Evolutionary conservation across 1,140 invertebrate genomes (phyloP).

Genomic region (Adelges cooleyi): DNA sequence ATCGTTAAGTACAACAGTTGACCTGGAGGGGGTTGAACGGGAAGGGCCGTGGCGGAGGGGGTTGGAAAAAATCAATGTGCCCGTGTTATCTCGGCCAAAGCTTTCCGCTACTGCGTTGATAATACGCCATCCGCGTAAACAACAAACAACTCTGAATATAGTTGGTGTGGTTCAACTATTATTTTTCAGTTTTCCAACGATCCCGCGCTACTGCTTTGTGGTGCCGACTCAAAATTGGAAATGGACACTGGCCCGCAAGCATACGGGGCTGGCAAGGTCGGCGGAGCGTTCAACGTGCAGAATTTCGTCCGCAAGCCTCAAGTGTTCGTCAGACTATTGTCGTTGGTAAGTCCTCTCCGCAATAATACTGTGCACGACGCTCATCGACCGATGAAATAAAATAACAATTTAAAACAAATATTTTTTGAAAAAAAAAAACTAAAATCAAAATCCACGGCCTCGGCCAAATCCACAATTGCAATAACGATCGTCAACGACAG

Average conservation of each 20-base stretch:
- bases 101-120: background rate
- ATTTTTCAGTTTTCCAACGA: too few species aligned
- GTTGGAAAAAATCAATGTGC: conserved; percentile 10
- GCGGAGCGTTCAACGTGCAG: conserved; percentile 15
- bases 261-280: conserved; percentile 22
- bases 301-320: conserved; percentile 24
- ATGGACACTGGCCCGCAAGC: conserved; percentile 30
- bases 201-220: too few species aligned
- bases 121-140: background rate
- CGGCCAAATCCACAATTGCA: too few species aligned
- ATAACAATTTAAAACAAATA: too few species aligned
- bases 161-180: too few species aligned
- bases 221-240: background rate
- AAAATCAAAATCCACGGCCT: too few species aligned
- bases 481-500: too few species aligned
- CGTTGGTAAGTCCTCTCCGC: conserved; percentile 28
- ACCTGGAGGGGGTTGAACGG: background rate
- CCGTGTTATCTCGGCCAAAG: conserved; percentile 9
- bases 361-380: too few species aligned
- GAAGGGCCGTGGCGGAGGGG: background rate
- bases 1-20: background rate
- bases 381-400: too few species aligned
- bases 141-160: background rate
- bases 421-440: too few species aligned
- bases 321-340: conserved; percentile 25